Evolutionary conservation across 2,888 invertebrate genomes (phyloP), one percentile per base, ranked within the genome.

Genomic region (Xanthia icteritia): DNA sequence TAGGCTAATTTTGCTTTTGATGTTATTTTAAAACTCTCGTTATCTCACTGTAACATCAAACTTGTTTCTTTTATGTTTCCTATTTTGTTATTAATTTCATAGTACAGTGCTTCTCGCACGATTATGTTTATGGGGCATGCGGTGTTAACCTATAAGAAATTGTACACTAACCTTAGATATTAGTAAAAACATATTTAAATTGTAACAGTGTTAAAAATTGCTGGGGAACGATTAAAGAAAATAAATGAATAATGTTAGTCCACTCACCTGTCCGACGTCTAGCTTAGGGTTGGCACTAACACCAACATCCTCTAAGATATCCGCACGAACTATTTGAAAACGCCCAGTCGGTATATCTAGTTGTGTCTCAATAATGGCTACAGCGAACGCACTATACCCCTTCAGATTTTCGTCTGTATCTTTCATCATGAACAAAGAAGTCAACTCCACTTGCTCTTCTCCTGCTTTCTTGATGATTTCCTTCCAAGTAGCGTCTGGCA

Each of bases 301-400:
- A 0, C 98, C 98, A 0, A 97, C 97, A 90, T 98, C 98, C 90
- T 98, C 98, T 78, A 98, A 90, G 81, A 98, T 93, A 93, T 98
- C 98, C 0, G 97, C 97, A 82, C 98, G 94, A 1, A 92, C 89
- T 60, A 98, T 92, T 87, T 97, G 94, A 84, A 97, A 97, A 88
- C 97, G 97, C 4, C 98, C 98, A 2, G 98, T 98, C 67, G 98
- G 91, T 4, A 98, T 93, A 91, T 98, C 98, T 6, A 98, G 89
- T 89, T 98, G 97, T 0, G 97, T 97, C 93, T 98, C 98, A 13
- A 97, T 90, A 31, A 97, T 96, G 2, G 96, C 93, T 0, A 97
- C 97, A 13, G 97, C 97, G 90, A 97, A 98, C 51, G 98, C 97
- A 31, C 91, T 91, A 87, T 98, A 98, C 0, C 84, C 73, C 63